A percentile compares a stretch with the other conserved stretches of the same genome.
Conservation (phyloP, 2,797 vertebrate species). For the Chelonia mydas region DNA sequence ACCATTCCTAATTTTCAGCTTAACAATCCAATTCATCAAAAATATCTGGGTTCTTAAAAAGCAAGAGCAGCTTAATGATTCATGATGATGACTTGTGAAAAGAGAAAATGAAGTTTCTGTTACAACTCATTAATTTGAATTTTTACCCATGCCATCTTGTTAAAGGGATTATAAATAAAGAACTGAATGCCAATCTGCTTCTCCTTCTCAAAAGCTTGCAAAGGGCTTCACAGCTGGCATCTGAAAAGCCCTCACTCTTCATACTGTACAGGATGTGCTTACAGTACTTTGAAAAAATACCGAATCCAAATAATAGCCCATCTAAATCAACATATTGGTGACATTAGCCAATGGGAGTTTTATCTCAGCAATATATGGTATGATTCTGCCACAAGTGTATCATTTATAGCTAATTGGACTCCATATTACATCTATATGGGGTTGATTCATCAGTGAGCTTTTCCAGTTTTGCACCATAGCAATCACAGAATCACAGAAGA, state of each 20-base stretch:
- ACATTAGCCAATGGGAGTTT: not conserved
- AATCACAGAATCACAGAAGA: not conserved
- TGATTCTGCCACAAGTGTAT: not conserved
- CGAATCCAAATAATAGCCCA: not conserved
- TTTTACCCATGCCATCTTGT: not conserved
- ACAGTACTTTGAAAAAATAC: not conserved
- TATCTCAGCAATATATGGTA: not conserved
- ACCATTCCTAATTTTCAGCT: not conserved
- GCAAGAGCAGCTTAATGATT: not conserved
- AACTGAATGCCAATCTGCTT: not conserved
- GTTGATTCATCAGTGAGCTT: not conserved
- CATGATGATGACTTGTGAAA: not conserved
- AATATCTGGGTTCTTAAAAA: not conserved
- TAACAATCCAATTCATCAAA: not conserved
- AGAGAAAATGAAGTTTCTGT: not conserved
- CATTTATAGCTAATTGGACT: not conserved
- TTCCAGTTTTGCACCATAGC: not conserved
- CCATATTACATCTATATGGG: not conserved
- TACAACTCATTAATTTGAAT: not conserved
- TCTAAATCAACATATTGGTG: not conserved
- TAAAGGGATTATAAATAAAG: not conserved
- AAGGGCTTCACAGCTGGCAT: not conserved
- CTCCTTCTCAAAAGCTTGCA: not conserved
- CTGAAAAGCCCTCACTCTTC: not conserved
- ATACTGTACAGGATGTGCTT: accelerated